These are phyloP conservation scores for Xylocampa areola DNA, from an alignment of 2,888 invertebrate genomes.

Conservation along the genomic window DNA sequence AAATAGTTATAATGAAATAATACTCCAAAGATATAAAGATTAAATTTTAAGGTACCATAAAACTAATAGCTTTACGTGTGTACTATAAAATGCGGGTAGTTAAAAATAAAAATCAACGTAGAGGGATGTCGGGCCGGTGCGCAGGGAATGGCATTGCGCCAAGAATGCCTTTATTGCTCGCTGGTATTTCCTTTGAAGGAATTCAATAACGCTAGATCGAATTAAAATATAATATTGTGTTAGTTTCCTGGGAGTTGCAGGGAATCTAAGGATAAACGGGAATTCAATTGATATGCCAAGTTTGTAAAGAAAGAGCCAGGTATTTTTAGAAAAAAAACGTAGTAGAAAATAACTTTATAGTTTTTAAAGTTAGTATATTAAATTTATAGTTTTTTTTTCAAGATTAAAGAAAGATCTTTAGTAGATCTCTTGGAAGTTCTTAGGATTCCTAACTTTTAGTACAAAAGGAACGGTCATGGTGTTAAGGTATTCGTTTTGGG, in stretches of 20 bases:
- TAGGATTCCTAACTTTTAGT: too few relatives aligned
- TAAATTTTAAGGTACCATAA: slow-evolving; percentile 8
- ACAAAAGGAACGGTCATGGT: too few relatives aligned
- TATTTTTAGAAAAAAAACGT: neutral
- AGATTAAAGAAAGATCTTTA: too few relatives aligned
- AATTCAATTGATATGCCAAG: neutral
- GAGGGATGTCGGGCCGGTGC: slow-evolving; percentile 38
- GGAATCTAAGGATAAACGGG: slow-evolving; percentile 4
- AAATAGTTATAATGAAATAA: neutral
- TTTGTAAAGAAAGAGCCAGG: neutral
- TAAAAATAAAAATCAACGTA: slow-evolving; percentile 59
- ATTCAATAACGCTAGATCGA: slow-evolving; percentile 79
- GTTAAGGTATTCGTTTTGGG: too few relatives aligned
- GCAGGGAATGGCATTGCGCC: slow-evolving; percentile 73
- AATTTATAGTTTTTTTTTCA: too few relatives aligned
- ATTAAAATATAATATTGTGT: slow-evolving; percentile 71
- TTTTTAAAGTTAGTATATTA: too few relatives aligned
- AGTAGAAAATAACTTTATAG: too few relatives aligned
- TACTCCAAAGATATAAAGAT: slow-evolving; percentile 5
- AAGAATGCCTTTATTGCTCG: slow-evolving; percentile 84
- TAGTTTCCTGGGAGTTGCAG: slow-evolving; percentile 47
- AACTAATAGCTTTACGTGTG: slow-evolving; percentile 31
- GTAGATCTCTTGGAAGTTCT: too few relatives aligned
- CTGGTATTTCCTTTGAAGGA: slow-evolving; percentile 70
- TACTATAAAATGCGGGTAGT: slow-evolving; percentile 46